phyloP scores from a whole-genome alignment of 37 sponge, comb jelly and placozoan species.

The Eunapius fragilis region DNA sequence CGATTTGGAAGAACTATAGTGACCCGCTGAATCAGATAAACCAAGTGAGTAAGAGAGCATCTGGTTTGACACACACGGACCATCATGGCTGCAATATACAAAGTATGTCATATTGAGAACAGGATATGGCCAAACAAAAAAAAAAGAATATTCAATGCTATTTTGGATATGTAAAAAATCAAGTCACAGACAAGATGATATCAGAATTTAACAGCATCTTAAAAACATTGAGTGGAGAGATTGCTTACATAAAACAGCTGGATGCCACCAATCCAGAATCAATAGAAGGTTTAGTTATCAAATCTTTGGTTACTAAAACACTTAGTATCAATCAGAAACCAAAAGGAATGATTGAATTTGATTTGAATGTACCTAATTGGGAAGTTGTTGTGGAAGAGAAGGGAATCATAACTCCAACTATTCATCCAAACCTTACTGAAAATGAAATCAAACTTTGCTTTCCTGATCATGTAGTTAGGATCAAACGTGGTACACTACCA shows the following conservation, averaged over 20 bases:
- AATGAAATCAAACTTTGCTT: constrained; percentile 2
- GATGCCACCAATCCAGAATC: not conserved
- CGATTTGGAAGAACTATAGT: too few relatives aligned
- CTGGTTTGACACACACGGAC: too few relatives aligned
- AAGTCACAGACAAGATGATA: constrained; percentile 32
- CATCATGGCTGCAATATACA: too few relatives aligned
- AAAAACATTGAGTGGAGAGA: not conserved
- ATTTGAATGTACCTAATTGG: constrained; percentile 20
- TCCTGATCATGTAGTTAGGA: not conserved
- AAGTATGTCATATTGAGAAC: too few relatives aligned
- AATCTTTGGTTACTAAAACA: not conserved
- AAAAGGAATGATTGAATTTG: too few relatives aligned
- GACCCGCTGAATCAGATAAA: too few relatives aligned
- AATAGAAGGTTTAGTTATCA: constrained; percentile 5
- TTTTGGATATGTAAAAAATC: constrained; percentile 25
- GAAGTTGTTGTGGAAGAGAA: not conserved
- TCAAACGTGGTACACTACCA: not conserved
- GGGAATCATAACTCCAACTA: constrained; percentile 11
- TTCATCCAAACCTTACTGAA: not conserved
- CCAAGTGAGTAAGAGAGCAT: too few relatives aligned
- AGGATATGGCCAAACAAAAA: too few relatives aligned
- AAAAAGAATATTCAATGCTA: constrained; percentile 30
- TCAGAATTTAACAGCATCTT: constrained; percentile 14
- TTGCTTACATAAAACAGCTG: not conserved
- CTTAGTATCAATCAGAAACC: not conserved